Evolutionary conservation across 2,888 invertebrate genomes (phyloP).

Genomic region (Meloe dianella): DNA sequence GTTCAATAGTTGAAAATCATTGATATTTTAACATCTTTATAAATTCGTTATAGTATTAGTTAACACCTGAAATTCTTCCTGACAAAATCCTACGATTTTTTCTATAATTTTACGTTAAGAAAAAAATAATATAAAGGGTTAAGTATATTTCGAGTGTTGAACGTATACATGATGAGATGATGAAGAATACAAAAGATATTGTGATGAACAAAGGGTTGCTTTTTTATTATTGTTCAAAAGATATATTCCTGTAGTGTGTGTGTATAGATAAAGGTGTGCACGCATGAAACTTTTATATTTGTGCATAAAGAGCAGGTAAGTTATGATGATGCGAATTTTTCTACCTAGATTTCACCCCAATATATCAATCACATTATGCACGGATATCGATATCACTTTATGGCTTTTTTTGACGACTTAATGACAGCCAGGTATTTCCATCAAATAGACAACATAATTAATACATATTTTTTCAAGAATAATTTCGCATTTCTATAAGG

Average conservation of each 20-base stretch:
- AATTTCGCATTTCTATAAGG: background rate
- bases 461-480: background rate
- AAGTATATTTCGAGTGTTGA: slow-evolving; percentile 1
- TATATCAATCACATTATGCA: slow-evolving; percentile 58
- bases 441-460: background rate
- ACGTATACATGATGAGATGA: slow-evolving; percentile 43
- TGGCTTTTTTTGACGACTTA: slow-evolving; percentile 48
- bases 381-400: slow-evolving; percentile 55
- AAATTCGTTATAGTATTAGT: slow-evolving; percentile 24
- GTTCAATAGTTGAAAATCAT: slow-evolving; percentile 20
- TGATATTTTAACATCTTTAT: slow-evolving; percentile 21
- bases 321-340: slow-evolving; percentile 44
- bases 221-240: slow-evolving; percentile 37
- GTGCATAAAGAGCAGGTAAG: slow-evolving; percentile 52
- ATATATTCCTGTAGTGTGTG: slow-evolving; percentile 47
- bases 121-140: background rate
- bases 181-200: slow-evolving; percentile 40
- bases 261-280: slow-evolving; percentile 48
- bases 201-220: slow-evolving; percentile 51
- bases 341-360: slow-evolving; percentile 51
- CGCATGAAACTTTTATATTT: slow-evolving; percentile 53
- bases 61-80: background rate
- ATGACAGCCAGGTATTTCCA: slow-evolving; percentile 39
- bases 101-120: background rate
- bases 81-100: background rate